These are phyloP conservation scores for Furcifer pardalis DNA, from an alignment of 2,797 vertebrate species.

Conservation along the genomic window DNA sequence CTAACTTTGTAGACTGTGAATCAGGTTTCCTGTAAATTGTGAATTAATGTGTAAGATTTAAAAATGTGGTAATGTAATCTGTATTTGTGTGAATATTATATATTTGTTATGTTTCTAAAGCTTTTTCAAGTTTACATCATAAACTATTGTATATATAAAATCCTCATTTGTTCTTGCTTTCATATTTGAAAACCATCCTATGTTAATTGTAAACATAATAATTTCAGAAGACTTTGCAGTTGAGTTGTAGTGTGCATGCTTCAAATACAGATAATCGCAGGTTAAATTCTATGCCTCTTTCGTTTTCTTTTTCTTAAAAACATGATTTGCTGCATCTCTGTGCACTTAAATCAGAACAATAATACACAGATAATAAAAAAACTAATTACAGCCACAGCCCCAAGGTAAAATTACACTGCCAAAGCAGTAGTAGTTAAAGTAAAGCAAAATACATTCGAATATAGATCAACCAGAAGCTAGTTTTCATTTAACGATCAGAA, in stretches of 20 bases:
- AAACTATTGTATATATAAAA: neutral
- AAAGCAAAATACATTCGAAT: neutral
- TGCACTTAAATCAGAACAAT: neutral
- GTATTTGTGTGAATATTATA: neutral
- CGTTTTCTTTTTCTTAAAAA: neutral
- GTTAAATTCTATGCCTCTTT: neutral
- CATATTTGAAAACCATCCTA: neutral
- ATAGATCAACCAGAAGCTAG: too few relatives aligned
- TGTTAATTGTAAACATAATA: neutral
- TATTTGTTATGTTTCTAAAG: constrained; percentile 14
- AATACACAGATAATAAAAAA: neutral
- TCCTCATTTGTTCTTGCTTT: neutral
- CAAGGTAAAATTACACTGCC: neutral
- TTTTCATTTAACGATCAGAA: neutral
- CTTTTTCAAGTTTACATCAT: constrained; percentile 22
- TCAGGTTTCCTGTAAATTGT: neutral
- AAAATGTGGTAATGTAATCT: too few relatives aligned
- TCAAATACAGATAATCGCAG: neutral
- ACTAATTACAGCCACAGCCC: neutral
- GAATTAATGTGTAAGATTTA: neutral
- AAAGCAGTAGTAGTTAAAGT: neutral
- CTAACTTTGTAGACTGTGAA: constrained; percentile 1
- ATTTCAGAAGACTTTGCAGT: neutral
- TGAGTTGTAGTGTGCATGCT: too few relatives aligned
- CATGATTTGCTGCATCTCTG: neutral